Evolutionary conservation across 2,888 invertebrate species (phyloP).

Genomic region (Platerodrilus igneus): DNA sequence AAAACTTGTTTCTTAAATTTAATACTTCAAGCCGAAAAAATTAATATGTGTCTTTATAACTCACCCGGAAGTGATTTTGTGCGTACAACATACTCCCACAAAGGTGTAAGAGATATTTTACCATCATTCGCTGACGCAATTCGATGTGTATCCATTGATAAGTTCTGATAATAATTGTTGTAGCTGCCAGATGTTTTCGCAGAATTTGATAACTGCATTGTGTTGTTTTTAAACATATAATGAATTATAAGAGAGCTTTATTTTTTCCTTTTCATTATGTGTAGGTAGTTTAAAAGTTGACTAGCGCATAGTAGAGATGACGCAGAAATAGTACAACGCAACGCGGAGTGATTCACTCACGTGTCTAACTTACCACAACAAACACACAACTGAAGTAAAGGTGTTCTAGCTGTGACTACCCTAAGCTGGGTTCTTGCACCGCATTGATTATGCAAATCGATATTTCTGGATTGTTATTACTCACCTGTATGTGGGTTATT

Average conservation of each 20-base stretch:
- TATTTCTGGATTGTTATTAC: constrained; percentile 12
- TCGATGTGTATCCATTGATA: constrained; percentile 9
- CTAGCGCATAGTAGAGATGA: no score
- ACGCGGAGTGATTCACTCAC: no score
- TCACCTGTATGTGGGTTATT: constrained; percentile 11
- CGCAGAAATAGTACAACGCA: no score
- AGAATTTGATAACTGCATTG: constrained; percentile 11
- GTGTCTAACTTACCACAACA: constrained; percentile 16
- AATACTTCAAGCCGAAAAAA: no score
- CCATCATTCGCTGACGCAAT: constrained; percentile 26
- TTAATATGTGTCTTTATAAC: neutral
- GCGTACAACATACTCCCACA: constrained; percentile 77
- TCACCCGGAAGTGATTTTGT: constrained; percentile 64
- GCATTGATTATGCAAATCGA: constrained; percentile 23
- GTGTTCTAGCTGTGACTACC: constrained; percentile 12
- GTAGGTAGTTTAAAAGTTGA: no score
- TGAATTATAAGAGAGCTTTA: no score
- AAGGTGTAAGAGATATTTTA: constrained; percentile 60
- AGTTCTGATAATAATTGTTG: constrained; percentile 10
- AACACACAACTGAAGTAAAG: constrained; percentile 16
- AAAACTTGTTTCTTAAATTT: no score
- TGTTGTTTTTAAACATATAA: no score
- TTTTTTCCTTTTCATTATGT: constrained; percentile 14
- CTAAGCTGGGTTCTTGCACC: constrained; percentile 22
- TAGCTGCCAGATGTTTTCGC: constrained; percentile 13